phyloP scores from a whole-genome alignment of 2,113 vertebrate species.

The Sphyrna mokarran region DNA sequence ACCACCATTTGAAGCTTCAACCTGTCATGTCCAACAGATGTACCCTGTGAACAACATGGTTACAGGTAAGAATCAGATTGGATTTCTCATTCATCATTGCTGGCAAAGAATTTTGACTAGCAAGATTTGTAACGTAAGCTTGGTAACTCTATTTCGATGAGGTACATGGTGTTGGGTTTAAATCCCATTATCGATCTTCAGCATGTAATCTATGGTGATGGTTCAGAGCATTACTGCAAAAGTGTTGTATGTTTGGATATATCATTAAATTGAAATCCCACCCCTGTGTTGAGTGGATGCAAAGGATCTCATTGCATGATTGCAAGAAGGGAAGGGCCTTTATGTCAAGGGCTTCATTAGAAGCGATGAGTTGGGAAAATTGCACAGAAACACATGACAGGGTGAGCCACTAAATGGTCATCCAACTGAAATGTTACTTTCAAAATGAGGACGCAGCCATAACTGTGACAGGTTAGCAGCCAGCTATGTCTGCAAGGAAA shows the following conservation, averaged over 20 bases:
- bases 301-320: not conserved
- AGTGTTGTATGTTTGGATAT: not conserved
- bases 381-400: too few species aligned
- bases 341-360: too few species aligned
- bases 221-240: not conserved
- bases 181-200: not conserved
- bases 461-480: too few species aligned
- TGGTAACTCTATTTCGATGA: not conserved
- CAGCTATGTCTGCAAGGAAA: not conserved
- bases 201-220: not conserved
- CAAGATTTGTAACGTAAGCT: not conserved
- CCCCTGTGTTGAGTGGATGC: not conserved
- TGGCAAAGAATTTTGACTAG: not conserved
- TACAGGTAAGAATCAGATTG: constrained; percentile 48
- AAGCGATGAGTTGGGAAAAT: too few species aligned
- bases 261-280: not conserved
- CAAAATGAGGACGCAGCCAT: too few species aligned
- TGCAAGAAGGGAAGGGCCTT: not conserved
- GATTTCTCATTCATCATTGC: not conserved
- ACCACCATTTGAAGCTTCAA: not conserved
- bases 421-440: too few species aligned
- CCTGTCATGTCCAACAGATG: constrained; percentile 48
- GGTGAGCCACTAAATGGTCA: too few species aligned
- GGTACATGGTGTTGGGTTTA: not conserved
- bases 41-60: constrained; percentile 60